Evolutionary conservation across 2,113 vertebrate species (phyloP).

Genomic region (Enhydra lutris): DNA sequence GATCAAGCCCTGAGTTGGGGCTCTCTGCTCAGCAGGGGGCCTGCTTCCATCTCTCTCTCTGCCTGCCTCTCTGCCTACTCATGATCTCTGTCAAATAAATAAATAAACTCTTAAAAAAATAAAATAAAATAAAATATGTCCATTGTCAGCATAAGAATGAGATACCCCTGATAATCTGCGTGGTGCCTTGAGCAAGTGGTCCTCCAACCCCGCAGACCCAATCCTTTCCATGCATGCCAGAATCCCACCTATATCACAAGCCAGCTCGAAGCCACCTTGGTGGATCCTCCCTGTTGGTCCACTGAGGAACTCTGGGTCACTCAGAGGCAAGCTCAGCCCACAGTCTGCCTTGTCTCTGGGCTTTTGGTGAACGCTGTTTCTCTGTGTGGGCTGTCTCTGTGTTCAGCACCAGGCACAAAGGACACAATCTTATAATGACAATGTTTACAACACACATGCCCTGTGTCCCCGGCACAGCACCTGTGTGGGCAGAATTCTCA

Average conservation of each 20-base stretch:
- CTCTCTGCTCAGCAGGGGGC: too few relatives aligned
- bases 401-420: not conserved
- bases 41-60: too few relatives aligned
- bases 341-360: not conserved
- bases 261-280: not conserved
- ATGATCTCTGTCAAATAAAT: too few relatives aligned
- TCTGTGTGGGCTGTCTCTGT: not conserved
- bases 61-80: too few relatives aligned
- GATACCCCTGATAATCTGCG: rapidly evolving
- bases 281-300: not conserved
- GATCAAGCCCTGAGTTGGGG: too few relatives aligned
- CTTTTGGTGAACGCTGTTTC: not conserved
- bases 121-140: too few relatives aligned
- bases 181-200: not conserved
- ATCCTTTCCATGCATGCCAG: not conserved
- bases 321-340: not conserved
- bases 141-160: not conserved
- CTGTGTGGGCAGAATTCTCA: not conserved
- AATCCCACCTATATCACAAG: not conserved
- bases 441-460: not conserved
- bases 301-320: not conserved
- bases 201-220: not conserved
- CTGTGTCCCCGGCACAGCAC: not conserved
- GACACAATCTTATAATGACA: rapidly evolving
- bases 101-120: too few relatives aligned